phyloP scores from a whole-genome alignment of 2,888 invertebrate species.

The Hypena proboscidalis region DNA sequence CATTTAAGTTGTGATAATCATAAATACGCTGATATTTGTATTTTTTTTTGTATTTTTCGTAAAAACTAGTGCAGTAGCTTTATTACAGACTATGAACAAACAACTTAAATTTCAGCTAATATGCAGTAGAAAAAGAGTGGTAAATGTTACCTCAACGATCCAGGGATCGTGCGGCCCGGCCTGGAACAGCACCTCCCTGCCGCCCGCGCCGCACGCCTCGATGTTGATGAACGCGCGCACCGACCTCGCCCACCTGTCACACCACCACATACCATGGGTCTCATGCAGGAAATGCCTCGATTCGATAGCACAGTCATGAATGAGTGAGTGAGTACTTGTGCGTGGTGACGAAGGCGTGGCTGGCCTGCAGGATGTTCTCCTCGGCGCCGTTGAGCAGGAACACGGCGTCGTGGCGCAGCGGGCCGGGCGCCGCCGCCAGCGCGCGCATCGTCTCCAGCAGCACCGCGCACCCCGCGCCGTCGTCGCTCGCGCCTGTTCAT shows the following conservation, averaged over 20 bases:
- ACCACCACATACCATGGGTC: neutral
- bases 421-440: constrained; percentile 83
- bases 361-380: constrained; percentile 93
- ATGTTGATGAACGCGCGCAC: constrained; percentile 92
- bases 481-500: constrained; percentile 95
- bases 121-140: too few species aligned
- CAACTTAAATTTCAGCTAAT: too few species aligned
- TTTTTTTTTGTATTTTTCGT: too few species aligned
- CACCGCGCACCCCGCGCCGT: constrained; percentile 94
- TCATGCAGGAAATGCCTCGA: too few species aligned
- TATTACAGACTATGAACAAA: too few species aligned
- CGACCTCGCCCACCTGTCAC: constrained; percentile 88
- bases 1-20: too few species aligned
- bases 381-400: constrained; percentile 96
- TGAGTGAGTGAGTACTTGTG: constrained; percentile 81
- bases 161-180: constrained; percentile 90
- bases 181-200: constrained; percentile 94
- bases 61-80: too few species aligned
- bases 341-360: constrained; percentile 96
- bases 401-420: constrained; percentile 90
- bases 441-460: constrained; percentile 93
- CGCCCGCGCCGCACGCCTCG: constrained; percentile 95
- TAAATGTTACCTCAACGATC: constrained; percentile 86
- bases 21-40: too few species aligned
- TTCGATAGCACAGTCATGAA: too few species aligned